Conservation (phyloP, 2,888 invertebrate species). For the Flabesymbios commensalis region DNA sequence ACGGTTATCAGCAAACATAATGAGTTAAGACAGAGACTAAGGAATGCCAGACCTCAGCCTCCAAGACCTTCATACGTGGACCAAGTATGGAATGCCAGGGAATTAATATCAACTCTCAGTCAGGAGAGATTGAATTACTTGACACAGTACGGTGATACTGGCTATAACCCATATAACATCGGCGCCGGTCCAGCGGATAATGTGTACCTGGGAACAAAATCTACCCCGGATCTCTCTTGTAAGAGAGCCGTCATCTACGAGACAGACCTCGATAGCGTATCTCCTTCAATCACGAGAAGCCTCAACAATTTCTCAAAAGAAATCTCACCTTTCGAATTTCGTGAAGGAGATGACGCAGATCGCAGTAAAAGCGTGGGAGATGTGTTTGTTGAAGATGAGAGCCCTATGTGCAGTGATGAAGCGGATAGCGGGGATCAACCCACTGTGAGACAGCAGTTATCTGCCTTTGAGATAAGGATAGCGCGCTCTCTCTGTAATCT, state of each 20-base stretch:
- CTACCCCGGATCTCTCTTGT: no score
- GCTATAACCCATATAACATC: no score
- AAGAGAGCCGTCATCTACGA: background rate
- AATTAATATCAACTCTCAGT: background rate
- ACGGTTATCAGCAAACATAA: background rate
- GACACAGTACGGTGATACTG: no score
- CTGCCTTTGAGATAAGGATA: conserved; percentile 91
- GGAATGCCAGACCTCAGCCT: background rate
- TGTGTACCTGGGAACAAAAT: no score
- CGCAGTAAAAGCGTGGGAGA: no score
- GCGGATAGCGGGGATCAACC: background rate
- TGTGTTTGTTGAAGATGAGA: no score
- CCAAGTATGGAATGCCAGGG: background rate
- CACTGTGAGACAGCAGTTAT: conserved; percentile 53
- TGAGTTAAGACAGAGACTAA: background rate
- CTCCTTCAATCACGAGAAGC: no score
- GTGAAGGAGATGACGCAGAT: no score
- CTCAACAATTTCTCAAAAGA: no score
- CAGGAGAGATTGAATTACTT: no score
- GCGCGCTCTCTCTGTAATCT: conserved; percentile 91
- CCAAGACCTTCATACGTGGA: background rate
- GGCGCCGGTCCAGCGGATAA: no score
- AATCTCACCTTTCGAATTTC: no score
- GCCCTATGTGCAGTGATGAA: background rate
- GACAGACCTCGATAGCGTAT: background rate